A percentile compares a stretch with the other conserved stretches of the same genome.
Evolutionary conservation across 2,797 vertebrate species (phyloP).

Genomic region (Platalea minor): DNA sequence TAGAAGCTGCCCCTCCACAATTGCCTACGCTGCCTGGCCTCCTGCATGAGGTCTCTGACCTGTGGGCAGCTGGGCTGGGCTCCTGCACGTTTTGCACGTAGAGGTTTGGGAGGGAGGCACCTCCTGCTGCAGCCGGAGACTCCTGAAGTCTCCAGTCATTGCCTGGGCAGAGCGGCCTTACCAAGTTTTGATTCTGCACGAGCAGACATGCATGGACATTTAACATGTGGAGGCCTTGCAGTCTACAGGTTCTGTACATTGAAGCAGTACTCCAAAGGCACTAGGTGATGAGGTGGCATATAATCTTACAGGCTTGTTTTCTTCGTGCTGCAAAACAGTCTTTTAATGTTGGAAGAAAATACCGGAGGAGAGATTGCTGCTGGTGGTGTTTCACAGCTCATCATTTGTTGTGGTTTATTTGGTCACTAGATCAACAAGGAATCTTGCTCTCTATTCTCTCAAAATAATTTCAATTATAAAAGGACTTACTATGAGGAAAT

Average conservation of each 20-base stretch:
- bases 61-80: not conserved
- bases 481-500: not conserved
- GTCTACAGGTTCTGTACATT: not conserved
- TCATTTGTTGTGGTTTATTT: constrained; percentile 32
- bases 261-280: not conserved
- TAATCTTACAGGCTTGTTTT: not conserved
- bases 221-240: not conserved
- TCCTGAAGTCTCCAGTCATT: not conserved
- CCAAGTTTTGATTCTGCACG: not conserved
- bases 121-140: not conserved
- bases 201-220: accelerated
- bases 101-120: not conserved
- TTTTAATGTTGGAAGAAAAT: not conserved
- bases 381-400: not conserved
- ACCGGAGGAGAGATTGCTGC: not conserved
- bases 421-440: not conserved
- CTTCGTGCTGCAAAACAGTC: not conserved
- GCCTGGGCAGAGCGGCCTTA: not conserved
- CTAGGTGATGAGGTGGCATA: not conserved
- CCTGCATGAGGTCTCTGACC: not conserved
- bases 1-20: not conserved
- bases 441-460: not conserved
- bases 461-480: not conserved
- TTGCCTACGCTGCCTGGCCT: not conserved
- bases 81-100: not conserved